Evolutionary conservation across 1,140 invertebrate species (phyloP), one percentile per base, ranked within the genome.

Genomic region (Orchesella cincta): DNA sequence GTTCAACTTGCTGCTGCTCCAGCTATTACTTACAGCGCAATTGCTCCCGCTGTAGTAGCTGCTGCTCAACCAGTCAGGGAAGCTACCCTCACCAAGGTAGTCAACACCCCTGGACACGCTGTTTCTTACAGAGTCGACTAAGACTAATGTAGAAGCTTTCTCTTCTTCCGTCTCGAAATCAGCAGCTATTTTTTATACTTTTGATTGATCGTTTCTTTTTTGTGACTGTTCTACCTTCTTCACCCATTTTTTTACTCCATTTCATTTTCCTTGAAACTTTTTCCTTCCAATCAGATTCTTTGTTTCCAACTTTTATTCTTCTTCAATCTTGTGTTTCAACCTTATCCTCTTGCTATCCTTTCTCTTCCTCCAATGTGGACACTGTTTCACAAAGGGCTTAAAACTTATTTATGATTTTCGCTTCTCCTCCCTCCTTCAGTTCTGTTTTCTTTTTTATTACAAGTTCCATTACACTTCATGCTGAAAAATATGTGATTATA

Each of bases 51-150:
- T 33, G 70, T 39, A 5, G 57, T 57, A 51, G 64, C 75, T 16
- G 73, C 76, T 20, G 64, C 31, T 54, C 80, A 73, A 71, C 34
- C 77, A 0, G 29, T 81, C 29, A 52, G 80, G 28, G 70, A 29
- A 8, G 80, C 78, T 23, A 74, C 83, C 67, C 81, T 86, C 74
- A 86, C 84, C 83, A 85, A 83, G 73, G 81, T 85, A 35, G 84
- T 85, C 77, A 84, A 85, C 83, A 86, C 82, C 82, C 84, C 85
- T 64, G 84, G 82, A 78, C 84, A 86, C 81, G 85, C 84, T 76
- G 83, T 86, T 81, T 83, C 83, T 76, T 86, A 86, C 83, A 79
- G 85, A 73, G 82, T 83, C 79, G 84, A 85, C 80, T 86, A 84
- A 79, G 29, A 12, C 29, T 5, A 2, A 14, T 28, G 34, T 71